Percentiles rank a stretch among this genome's conserved stretches.
Evolutionary conservation across 2,888 invertebrate genomes (phyloP).

Genomic region (Anoplius nigerrimus): DNA sequence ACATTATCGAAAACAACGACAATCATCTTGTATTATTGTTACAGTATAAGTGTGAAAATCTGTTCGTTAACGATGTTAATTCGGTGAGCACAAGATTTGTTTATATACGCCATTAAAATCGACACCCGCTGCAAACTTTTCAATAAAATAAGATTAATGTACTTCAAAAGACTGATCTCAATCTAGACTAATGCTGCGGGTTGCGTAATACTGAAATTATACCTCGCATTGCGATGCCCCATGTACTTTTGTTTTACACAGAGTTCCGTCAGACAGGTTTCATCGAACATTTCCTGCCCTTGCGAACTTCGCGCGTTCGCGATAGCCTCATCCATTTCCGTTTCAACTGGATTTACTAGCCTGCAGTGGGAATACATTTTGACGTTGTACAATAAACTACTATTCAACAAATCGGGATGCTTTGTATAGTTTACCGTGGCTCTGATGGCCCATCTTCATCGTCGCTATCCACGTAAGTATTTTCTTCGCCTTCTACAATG

Average conservation of each 20-base stretch:
- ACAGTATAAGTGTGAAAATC: not conserved
- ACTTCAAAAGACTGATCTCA: not conserved
- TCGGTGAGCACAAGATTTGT: conserved; percentile 36
- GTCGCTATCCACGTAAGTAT: conserved; percentile 71
- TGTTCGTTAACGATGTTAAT: conserved; percentile 32
- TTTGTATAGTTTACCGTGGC: conserved; percentile 41
- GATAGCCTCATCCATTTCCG: conserved; percentile 69
- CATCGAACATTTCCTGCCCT: conserved; percentile 61
- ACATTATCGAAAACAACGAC: no score
- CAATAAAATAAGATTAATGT: not conserved
- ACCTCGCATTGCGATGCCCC: conserved; percentile 89
- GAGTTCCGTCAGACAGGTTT: conserved; percentile 71
- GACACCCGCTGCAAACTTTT: not conserved
- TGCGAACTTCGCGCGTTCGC: conserved; percentile 61
- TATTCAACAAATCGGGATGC: not conserved
- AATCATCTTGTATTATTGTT: not conserved
- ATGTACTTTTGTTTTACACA: conserved; percentile 82
- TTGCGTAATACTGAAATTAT: conserved; percentile 31
- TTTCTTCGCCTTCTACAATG: conserved; percentile 66
- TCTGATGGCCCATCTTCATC: conserved; percentile 65
- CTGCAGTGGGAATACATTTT: conserved; percentile 55
- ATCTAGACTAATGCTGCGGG: no score
- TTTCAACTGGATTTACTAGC: conserved; percentile 66
- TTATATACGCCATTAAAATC: not conserved
- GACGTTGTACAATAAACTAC: not conserved